Percentiles rank a stretch among this genome's conserved stretches.
Conservation (phyloP, 2,113 vertebrate species). For the Hyaena hyaena region DNA sequence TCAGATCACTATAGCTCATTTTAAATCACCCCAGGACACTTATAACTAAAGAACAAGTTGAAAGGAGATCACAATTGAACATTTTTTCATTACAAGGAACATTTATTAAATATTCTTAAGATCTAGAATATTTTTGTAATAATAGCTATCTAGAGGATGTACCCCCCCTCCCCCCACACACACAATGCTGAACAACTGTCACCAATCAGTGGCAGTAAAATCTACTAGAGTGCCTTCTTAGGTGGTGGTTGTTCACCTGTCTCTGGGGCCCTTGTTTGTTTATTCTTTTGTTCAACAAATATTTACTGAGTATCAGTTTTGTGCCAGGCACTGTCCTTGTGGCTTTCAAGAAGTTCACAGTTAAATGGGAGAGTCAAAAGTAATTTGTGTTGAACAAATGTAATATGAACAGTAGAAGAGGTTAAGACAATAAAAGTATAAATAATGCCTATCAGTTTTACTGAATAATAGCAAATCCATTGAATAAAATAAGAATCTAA, state of each 20-base stretch:
- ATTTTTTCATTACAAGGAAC: neutral
- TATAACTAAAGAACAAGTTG: neutral
- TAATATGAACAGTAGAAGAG: neutral
- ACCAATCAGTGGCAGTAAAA: neutral
- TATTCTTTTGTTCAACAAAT: neutral
- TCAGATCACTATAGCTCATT: neutral
- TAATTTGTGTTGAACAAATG: neutral
- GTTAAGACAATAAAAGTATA: neutral
- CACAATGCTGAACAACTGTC: neutral
- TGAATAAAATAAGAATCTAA: neutral
- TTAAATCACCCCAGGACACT: neutral
- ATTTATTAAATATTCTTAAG: conserved; percentile 5
- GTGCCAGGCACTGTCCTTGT: neutral
- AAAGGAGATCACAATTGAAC: neutral
- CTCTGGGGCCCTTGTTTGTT: neutral
- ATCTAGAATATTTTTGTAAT: neutral
- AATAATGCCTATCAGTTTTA: neutral
- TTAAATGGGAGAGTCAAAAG: neutral
- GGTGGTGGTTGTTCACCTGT: neutral
- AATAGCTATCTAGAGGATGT: neutral
- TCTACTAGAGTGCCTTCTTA: no score
- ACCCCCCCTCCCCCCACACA: neutral
- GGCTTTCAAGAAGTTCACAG: neutral
- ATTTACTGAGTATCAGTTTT: neutral
- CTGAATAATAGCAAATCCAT: neutral